These are phyloP conservation scores for Corythornis vintsioides DNA, from an alignment of 2,113 vertebrate genomes.

Conservation along the genomic window DNA sequence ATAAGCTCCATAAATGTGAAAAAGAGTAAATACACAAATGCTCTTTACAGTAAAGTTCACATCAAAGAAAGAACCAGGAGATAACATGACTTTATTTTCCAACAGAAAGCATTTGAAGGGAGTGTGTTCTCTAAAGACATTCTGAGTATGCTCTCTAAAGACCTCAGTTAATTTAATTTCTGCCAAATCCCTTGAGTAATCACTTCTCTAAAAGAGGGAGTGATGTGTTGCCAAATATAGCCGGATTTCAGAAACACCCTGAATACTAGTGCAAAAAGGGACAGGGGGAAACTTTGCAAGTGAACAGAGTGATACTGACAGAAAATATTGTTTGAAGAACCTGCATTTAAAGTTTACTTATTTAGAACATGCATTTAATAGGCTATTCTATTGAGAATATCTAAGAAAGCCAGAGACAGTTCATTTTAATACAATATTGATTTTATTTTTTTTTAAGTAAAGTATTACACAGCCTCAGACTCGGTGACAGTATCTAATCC, in stretches of 20 bases:
- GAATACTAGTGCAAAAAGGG: neutral
- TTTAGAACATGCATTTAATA: neutral
- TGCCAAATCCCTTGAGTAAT: conserved; percentile 44
- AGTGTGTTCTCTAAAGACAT: conserved; percentile 11
- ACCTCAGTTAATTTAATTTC: conserved; percentile 57
- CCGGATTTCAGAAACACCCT: conserved; percentile 27
- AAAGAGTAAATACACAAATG: neutral
- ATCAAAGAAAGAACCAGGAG: accelerated
- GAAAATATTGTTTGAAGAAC: neutral
- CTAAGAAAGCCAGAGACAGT: neutral
- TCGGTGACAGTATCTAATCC: conserved; percentile 29
- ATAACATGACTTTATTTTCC: neutral
- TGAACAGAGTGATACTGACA: neutral
- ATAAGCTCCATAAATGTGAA: neutral
- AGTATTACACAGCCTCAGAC: conserved; percentile 17
- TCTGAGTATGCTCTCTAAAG: conserved; percentile 38
- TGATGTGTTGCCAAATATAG: conserved; percentile 46
- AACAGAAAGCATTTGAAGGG: neutral
- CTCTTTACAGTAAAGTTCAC: neutral
- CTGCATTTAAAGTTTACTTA: neutral
- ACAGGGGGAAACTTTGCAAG: conserved; percentile 5
- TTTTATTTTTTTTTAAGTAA: conserved; percentile 34
- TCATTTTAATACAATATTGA: neutral
- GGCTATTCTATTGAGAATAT: neutral
- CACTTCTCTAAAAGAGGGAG: neutral